Base-by-base conservation (phyloP, 2,113 vertebrate species). In the Alosa alosa region DNA sequence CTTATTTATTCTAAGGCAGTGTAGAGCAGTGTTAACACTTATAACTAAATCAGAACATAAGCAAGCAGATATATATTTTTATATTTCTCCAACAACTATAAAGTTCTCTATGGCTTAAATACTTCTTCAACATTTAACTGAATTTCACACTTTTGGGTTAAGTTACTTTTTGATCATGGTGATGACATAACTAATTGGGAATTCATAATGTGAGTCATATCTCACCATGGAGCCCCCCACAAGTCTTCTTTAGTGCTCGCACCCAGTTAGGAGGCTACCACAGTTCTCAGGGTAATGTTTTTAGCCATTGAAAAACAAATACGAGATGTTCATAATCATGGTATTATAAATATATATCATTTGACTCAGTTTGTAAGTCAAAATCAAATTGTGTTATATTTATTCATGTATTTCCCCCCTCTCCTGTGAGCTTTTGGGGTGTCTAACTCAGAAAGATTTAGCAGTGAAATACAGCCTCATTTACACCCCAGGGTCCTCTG, bases 391-490 rank as follows among this genome's bases (percentile, higher is more conserved):
- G 5, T 31, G 5, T 75, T 39, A 17, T 78, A 39, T 31, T 78
- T 39, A 17, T 78, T 31, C 39, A 60, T 22, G 55, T 36, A 2
- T 78, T 78, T 39, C 7, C 47, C 83, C 85, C 84, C 82, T 86
- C 82, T 84, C 81, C 87, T 84, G 81, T 89, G 83, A 86, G 39
- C 88, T 45, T 90, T 84, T 84, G 49, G 89, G 88, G 90, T 84
- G 88, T 90, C 90, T 93, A 92, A 93, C 93, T 84, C n/a, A 89
- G 87, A 88, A 92, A 93, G 94, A 93, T 83, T 87, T 82, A 87
- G 93, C 92, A 92, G 94, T 94, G 93, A 94, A 90, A 86, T 86
- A 44, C 78, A 90, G 86, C 86, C 90, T 91, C 89, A 91, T 93
- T 93, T 91, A 88, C 91, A 92, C 91, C 90, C 89, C 82, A 86